phyloP scores from a whole-genome alignment of 2,113 vertebrate species.

The Leptocoma aspasia region DNA sequence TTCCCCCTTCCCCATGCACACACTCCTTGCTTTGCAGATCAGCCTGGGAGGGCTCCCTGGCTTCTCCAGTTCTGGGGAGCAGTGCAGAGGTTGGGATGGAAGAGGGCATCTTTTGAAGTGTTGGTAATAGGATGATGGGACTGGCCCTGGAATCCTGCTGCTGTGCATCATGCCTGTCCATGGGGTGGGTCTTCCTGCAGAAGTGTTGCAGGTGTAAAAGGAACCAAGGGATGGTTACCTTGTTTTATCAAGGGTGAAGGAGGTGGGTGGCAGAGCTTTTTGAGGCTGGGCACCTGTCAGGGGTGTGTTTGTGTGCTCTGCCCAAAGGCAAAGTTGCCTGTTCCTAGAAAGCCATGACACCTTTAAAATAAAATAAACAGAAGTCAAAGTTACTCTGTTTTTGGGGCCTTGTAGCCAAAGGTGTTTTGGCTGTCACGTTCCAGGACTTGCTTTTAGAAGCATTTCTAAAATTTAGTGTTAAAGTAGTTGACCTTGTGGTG shows the following conservation, averaged over 20 bases:
- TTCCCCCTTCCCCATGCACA: rapidly evolving
- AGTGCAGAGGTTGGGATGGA: background rate
- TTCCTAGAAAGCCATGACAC: background rate
- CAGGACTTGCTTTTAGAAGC: background rate
- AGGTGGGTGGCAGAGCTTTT: background rate
- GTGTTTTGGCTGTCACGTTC: background rate
- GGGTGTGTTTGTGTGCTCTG: background rate
- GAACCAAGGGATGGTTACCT: background rate
- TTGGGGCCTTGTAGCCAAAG: background rate
- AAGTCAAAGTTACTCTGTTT: background rate
- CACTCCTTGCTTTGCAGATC: background rate
- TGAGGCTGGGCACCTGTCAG: background rate
- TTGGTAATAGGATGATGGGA: background rate
- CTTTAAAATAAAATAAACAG: background rate
- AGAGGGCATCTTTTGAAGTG: background rate
- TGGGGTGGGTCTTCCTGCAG: background rate
- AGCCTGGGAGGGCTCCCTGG: background rate
- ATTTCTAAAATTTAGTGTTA: background rate
- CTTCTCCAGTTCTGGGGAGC: background rate
- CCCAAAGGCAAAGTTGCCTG: background rate
- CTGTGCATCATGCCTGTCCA: background rate
- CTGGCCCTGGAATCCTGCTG: background rate
- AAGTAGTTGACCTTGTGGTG: background rate
- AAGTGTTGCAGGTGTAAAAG: background rate
- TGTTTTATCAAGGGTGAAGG: background rate